phyloP scores from a whole-genome alignment of 2,888 invertebrate genomes.

The Dolichomitus sp. region DNA sequence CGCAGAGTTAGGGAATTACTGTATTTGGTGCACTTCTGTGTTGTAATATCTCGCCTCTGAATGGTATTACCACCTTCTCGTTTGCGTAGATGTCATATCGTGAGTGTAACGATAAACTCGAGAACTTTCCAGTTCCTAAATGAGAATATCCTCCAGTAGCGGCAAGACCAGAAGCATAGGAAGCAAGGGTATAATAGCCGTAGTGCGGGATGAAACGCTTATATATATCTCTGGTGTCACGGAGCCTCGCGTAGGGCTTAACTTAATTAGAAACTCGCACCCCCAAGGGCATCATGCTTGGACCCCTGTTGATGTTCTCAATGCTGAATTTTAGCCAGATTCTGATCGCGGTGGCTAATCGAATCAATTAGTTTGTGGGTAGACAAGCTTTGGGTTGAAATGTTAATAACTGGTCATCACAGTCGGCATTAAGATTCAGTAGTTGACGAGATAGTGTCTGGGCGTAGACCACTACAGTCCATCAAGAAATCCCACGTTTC shows the following conservation, averaged over 20 bases:
- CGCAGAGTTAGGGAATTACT: slow-evolving; percentile 23
- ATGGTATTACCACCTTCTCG: slow-evolving; percentile 32
- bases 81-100: slow-evolving; percentile 26
- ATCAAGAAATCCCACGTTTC: neutral
- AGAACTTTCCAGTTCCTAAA: slow-evolving; percentile 46
- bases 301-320: slow-evolving; percentile 52
- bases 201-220: slow-evolving; percentile 47
- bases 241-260: slow-evolving; percentile 52
- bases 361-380: slow-evolving; percentile 52
- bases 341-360: slow-evolving; percentile 52
- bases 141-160: slow-evolving; percentile 52
- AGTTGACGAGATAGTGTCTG: neutral
- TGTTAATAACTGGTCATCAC: slow-evolving; percentile 15
- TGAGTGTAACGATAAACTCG: slow-evolving; percentile 48
- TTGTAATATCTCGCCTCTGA: slow-evolving; percentile 20
- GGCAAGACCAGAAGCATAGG: slow-evolving; percentile 25
- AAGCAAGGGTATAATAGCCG: slow-evolving; percentile 45
- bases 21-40: slow-evolving; percentile 13
- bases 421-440: neutral
- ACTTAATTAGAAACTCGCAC: slow-evolving; percentile 66
- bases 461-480: neutral
- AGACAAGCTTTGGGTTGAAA: slow-evolving; percentile 20
- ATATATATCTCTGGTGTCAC: slow-evolving; percentile 33
- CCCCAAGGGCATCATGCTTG: slow-evolving; percentile 22
- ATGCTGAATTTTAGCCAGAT: slow-evolving; percentile 54